Percentiles rank a stretch among this genome's conserved stretches.
Conservation (phyloP, 2,888 invertebrate species). For the Rhogogaster chlorosoma region DNA sequence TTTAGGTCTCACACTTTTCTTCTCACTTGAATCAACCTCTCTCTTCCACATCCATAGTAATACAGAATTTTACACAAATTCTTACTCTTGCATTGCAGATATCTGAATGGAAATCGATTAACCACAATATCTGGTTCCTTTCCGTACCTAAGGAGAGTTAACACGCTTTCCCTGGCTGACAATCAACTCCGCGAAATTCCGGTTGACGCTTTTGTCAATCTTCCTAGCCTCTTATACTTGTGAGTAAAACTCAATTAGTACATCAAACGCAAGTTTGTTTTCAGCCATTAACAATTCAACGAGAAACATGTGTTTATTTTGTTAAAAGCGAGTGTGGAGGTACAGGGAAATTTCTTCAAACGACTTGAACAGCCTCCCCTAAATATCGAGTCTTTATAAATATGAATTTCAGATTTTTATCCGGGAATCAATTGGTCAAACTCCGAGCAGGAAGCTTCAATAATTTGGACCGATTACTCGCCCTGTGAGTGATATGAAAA, state of each 20-base stretch:
- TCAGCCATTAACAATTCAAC: neutral
- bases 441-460: slow-evolving; percentile 78
- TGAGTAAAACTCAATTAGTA: slow-evolving; percentile 71
- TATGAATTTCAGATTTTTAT: slow-evolving; percentile 76
- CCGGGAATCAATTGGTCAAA: slow-evolving; percentile 77
- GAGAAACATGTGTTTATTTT: neutral
- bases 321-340: neutral
- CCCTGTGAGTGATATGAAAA: slow-evolving; percentile 74
- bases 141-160: slow-evolving; percentile 73
- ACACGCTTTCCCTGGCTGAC: slow-evolving; percentile 78
- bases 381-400: neutral
- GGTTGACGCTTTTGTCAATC: slow-evolving; percentile 73
- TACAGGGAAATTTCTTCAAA: neutral
- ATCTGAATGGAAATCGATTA: slow-evolving; percentile 77
- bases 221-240: slow-evolving; percentile 77
- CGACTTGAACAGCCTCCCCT: neutral
- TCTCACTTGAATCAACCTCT: neutral
- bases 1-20: neutral
- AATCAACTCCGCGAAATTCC: slow-evolving; percentile 76
- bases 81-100: slow-evolving; percentile 60
- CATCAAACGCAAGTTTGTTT: neutral
- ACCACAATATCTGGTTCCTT: slow-evolving; percentile 73
- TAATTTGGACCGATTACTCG: slow-evolving; percentile 76
- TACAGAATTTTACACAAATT: neutral
- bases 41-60: neutral